Conservation (phyloP, 1,140 invertebrate species). For the Trichonephila clavata region DNA sequence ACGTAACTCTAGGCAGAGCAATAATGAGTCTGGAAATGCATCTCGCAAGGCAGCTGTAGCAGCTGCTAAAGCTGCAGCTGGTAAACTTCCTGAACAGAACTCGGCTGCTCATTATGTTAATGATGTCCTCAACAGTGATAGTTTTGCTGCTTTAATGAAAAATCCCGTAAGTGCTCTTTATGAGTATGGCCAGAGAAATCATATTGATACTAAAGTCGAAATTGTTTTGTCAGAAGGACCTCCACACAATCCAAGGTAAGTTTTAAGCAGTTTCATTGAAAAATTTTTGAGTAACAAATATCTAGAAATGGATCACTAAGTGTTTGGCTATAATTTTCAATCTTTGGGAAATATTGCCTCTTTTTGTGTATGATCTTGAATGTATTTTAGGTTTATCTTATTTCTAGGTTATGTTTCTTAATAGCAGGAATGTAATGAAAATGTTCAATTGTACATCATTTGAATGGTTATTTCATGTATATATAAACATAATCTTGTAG, state of each 20-base stretch:
- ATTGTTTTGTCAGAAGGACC: constrained; percentile 80
- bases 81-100: constrained; percentile 69
- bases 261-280: no score
- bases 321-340: no score
- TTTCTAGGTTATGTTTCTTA: no score
- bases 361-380: no score
- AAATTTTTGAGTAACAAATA: no score
- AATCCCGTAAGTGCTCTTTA: constrained; percentile 82
- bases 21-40: constrained; percentile 50
- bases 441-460: no score
- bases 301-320: no score
- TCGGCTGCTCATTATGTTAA: constrained; percentile 75
- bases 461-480: no score
- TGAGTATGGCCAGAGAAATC: constrained; percentile 82
- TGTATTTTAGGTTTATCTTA: no score
- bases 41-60: constrained; percentile 67
- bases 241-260: constrained; percentile 81
- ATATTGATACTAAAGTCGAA: constrained; percentile 80
- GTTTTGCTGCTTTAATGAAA: constrained; percentile 82
- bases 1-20: constrained; percentile 49
- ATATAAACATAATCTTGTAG: no score
- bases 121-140: constrained; percentile 79
- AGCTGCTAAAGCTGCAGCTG: constrained; percentile 49
- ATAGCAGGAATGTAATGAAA: no score
- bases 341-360: no score